Evolutionary conservation across 2,797 vertebrate species (phyloP).

Genomic region (Melanotaenia maccullochi): DNA sequence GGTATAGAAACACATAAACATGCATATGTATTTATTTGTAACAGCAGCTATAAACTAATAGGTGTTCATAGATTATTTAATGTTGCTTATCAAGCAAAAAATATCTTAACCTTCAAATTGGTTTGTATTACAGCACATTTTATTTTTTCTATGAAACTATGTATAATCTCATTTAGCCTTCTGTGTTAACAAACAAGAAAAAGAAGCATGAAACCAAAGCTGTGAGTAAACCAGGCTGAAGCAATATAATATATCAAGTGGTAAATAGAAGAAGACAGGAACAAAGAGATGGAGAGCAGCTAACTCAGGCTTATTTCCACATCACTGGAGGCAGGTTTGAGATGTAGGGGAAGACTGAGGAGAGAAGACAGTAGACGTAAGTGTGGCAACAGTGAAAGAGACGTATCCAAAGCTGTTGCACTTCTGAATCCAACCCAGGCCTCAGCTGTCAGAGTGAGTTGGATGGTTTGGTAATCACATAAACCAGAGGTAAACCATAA

Average conservation of each 20-base stretch:
- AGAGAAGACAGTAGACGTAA: slow-evolving; percentile 28
- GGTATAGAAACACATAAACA: neutral
- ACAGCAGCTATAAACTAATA: neutral
- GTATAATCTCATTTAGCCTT: slow-evolving; percentile 30
- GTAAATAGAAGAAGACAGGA: slow-evolving; percentile 29
- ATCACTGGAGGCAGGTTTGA: slow-evolving; percentile 35
- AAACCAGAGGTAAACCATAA: slow-evolving; percentile 77
- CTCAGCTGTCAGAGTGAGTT: slow-evolving; percentile 70
- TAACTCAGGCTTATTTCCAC: slow-evolving; percentile 38
- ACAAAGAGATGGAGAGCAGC: slow-evolving; percentile 23
- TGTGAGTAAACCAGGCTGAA: slow-evolving; percentile 21
- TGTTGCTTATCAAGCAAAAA: neutral
- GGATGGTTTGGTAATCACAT: slow-evolving; percentile 68
- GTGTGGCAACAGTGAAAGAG: slow-evolving; percentile 7
- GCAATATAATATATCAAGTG: slow-evolving; percentile 31
- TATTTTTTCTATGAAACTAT: slow-evolving; percentile 11
- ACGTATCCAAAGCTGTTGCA: slow-evolving; percentile 20
- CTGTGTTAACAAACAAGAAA: slow-evolving; percentile 23
- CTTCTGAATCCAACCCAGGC: slow-evolving; percentile 36
- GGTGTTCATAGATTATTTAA: neutral
- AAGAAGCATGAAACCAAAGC: slow-evolving; percentile 31
- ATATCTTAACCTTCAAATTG: neutral
- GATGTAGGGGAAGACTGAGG: slow-evolving; percentile 6
- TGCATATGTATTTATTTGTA: neutral
- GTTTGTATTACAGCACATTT: slow-evolving; percentile 16